These are phyloP conservation scores for Eupithecia exiguata DNA, from an alignment of 2,888 invertebrate genomes.

Conservation along the genomic window DNA sequence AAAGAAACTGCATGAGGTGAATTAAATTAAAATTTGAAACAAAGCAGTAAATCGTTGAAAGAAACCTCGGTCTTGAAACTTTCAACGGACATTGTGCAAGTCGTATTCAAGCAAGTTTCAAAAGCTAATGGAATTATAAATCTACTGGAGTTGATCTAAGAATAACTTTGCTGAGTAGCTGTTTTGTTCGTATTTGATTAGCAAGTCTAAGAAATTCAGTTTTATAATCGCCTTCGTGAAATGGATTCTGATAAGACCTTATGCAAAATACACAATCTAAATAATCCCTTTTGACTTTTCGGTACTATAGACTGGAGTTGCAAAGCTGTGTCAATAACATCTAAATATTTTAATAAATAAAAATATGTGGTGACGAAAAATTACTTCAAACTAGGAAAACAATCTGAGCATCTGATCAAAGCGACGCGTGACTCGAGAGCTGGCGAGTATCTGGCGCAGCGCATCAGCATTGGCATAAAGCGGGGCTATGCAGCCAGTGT, in stretches of 20 bases:
- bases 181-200: constrained; percentile 33
- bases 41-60: constrained; percentile 39
- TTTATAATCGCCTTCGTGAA: constrained; percentile 15
- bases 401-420: too few relatives aligned
- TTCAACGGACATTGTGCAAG: constrained; percentile 44
- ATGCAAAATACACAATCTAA: constrained; percentile 5
- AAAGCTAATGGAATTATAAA: constrained; percentile 47
- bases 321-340: neutral
- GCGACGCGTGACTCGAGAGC: too few relatives aligned
- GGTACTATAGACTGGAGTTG: neutral
- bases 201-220: constrained; percentile 16
- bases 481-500: too few relatives aligned
- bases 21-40: constrained; percentile 57
- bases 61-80: constrained; percentile 38
- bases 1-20: constrained; percentile 51
- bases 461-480: too few relatives aligned
- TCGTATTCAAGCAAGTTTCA: constrained; percentile 42
- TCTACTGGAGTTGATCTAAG: constrained; percentile 44
- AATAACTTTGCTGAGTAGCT: constrained; percentile 38
- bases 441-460: too few relatives aligned
- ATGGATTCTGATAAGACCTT: constrained; percentile 10
- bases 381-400: too few relatives aligned
- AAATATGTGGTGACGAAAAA: neutral
- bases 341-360: neutral
- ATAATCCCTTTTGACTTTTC: constrained; percentile 4